Conservation (phyloP, 2,888 invertebrate species). For the Lycia hirtaria region DNA sequence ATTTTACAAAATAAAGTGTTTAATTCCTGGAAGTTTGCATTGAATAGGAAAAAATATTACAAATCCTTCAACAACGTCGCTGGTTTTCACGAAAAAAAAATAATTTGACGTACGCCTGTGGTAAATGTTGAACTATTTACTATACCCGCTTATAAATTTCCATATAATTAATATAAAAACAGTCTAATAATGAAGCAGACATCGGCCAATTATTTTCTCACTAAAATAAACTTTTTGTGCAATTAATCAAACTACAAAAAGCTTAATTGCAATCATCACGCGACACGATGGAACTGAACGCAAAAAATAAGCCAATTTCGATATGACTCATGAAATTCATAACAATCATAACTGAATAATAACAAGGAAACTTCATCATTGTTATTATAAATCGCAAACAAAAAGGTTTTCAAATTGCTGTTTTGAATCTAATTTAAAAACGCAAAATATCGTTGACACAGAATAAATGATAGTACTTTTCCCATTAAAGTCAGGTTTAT, state of each 20-base stretch:
- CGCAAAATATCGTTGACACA: too few relatives aligned
- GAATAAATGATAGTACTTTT: not conserved
- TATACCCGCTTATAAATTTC: too few relatives aligned
- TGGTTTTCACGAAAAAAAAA: too few relatives aligned
- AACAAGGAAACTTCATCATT: constrained; percentile 8
- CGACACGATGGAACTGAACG: constrained; percentile 6
- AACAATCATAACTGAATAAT: constrained; percentile 15
- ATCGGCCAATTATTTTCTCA: constrained; percentile 1
- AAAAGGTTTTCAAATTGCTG: constrained; percentile 1
- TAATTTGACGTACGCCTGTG: too few relatives aligned
- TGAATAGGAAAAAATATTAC: too few relatives aligned
- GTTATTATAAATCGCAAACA: constrained; percentile 6
- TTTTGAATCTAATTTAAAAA: not conserved
- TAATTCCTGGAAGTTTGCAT: too few relatives aligned
- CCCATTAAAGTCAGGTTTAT: too few relatives aligned
- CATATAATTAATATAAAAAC: not conserved
- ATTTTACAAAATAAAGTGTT: too few relatives aligned
- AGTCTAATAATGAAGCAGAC: not conserved
- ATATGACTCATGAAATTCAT: constrained; percentile 17
- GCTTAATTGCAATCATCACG: constrained; percentile 20
- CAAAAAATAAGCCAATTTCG: constrained; percentile 14
- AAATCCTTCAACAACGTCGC: too few relatives aligned
- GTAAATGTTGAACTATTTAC: too few relatives aligned
- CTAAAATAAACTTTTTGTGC: constrained; percentile 15
- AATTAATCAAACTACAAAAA: constrained; percentile 14